Evolutionary conservation across 2,888 invertebrate species (phyloP), one percentile per base, ranked within the genome.

Genomic region (Tinea pellionella): DNA sequence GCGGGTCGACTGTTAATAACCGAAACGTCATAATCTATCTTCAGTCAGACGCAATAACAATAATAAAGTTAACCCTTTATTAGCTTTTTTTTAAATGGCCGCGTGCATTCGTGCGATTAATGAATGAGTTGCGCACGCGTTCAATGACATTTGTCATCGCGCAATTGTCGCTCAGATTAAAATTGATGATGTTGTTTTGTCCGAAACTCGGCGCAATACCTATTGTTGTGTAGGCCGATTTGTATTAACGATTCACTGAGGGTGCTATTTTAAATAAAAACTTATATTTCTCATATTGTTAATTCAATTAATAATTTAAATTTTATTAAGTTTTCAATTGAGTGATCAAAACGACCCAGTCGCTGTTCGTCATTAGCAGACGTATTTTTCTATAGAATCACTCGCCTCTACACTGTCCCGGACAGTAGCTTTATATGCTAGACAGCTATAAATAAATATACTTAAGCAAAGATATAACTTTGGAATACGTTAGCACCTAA

Each of bases 111-210:
- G 75, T 72, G 73, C 71, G 70, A 69, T 74, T 80, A 77, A 84
- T 85, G 79, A 84, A 85, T 85, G 84, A 78, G 79, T 79, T 78
- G 74, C 77, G 77, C 77, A 65, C 71, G 70, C 67, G 75, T 67
- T 41, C 30, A 42, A 19, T 86, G 86, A 86, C 85, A 85, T 87
- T 86, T 86, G 86, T 86, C 87, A 85, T 80, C 83, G 85, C 72
- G 81, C 86, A 84, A 86, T 86, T 85, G 86, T 85, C 80, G 81
- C 75, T 66, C 77, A 81, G 86, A 87, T 87, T 87, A 86, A 86
- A 86, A 87, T 86, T 87, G 86, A 87, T 86, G 87, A 87, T 83
- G 80, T 78, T 74, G 77, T 81, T 80, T 86, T 83, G 83, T 82
- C 74, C 73, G 67, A 70, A 53, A 47, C 64, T 69, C 67, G 64